Evolutionary conservation across 1,140 invertebrate genomes (phyloP).

Genomic region (Ooceraea biroi): DNA sequence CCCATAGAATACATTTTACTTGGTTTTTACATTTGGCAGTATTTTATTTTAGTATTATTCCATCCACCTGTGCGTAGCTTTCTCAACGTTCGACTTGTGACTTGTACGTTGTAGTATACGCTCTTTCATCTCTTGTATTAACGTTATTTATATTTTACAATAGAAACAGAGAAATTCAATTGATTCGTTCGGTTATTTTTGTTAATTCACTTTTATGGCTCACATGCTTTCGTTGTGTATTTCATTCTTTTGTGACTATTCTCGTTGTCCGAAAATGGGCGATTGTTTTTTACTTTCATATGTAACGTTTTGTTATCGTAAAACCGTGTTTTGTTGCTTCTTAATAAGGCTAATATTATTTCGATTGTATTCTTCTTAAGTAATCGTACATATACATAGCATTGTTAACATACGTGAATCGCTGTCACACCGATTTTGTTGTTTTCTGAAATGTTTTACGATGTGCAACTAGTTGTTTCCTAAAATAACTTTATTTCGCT

Average conservation of each 20-base stretch:
- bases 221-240: slow-evolving; percentile 16
- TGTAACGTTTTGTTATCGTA: slow-evolving; percentile 7
- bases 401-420: slow-evolving; percentile 10
- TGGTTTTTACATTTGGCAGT: slow-evolving; percentile 85
- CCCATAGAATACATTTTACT: slow-evolving; percentile 87
- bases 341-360: slow-evolving; percentile 24
- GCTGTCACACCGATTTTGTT: slow-evolving; percentile 8
- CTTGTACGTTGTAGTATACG: slow-evolving; percentile 25
- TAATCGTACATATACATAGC: neutral
- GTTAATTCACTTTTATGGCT: slow-evolving; percentile 14
- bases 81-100: slow-evolving; percentile 11
- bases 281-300: slow-evolving; percentile 7
- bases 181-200: slow-evolving; percentile 23
- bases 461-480: slow-evolving; percentile 1
- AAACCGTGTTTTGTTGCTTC: slow-evolving; percentile 22
- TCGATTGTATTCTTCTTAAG: slow-evolving; percentile 7
- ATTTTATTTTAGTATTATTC: slow-evolving; percentile 77
- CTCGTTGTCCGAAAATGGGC: neutral
- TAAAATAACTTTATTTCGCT: slow-evolving; percentile 13
- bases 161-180: neutral
- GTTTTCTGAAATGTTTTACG: slow-evolving; percentile 27
- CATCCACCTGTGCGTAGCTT: slow-evolving; percentile 54
- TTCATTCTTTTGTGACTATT: slow-evolving; percentile 14
- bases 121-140: slow-evolving; percentile 5
- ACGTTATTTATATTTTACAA: neutral